phyloP scores from a whole-genome alignment of 2,888 invertebrate species.

The Pardosa pseudoannulata region DNA sequence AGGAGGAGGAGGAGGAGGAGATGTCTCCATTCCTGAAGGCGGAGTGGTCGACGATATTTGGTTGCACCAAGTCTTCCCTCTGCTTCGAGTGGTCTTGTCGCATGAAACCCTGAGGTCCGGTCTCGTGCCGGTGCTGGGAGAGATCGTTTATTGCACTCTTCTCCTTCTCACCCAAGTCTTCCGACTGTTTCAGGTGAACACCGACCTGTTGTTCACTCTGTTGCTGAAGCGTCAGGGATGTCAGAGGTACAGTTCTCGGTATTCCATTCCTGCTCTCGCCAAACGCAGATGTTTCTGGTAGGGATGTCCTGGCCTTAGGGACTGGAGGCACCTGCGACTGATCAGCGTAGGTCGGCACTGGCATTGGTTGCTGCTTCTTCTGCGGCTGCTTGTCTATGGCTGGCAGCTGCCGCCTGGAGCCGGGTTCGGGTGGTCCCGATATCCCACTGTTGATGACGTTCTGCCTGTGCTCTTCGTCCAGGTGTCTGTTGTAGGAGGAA shows the following conservation, averaged over 20 bases:
- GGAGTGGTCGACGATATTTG: constrained; percentile 40
- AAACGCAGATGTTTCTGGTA: constrained; percentile 5
- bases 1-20: neutral
- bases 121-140: constrained; percentile 32
- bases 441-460: constrained; percentile 48
- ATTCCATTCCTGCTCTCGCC: constrained; percentile 58
- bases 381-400: constrained; percentile 16
- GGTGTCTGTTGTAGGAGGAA: constrained; percentile 18
- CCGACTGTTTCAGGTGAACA: constrained; percentile 1
- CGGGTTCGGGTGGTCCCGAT: constrained; percentile 25
- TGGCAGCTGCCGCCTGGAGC: constrained; percentile 35
- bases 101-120: neutral
- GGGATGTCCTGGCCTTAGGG: constrained; percentile 32
- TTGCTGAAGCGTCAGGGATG: constrained; percentile 46
- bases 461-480: constrained; percentile 54
- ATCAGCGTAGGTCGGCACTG: neutral
- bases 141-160: constrained; percentile 44
- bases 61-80: constrained; percentile 31
- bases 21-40: neutral
- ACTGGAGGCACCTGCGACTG: constrained; percentile 30
- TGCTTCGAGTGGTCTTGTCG: constrained; percentile 23
- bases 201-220: constrained; percentile 18
- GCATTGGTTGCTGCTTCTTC: constrained; percentile 16
- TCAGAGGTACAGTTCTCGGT: constrained; percentile 65
- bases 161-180: constrained; percentile 4